phyloP scores from a whole-genome alignment of 2,888 invertebrate species.

The Drosophila subquinaria region DNA sequence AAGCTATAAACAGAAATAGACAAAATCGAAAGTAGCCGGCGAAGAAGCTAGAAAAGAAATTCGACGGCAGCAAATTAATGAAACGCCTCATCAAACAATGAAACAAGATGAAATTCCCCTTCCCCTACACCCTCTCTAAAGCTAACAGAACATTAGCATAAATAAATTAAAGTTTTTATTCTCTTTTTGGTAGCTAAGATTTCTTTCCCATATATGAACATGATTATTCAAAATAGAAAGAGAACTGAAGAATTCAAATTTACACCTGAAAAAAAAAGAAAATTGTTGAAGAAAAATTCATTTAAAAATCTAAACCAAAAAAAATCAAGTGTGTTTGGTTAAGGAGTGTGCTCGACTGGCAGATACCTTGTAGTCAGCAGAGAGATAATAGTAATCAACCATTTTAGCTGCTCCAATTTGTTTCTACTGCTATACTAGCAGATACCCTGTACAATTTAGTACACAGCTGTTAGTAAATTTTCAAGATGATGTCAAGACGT shows the following conservation, averaged over 20 bases:
- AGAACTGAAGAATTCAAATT: conserved; percentile 37
- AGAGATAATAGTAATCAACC: background rate
- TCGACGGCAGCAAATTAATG: conserved; percentile 50
- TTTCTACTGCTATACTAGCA: too few species aligned
- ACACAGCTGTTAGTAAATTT: background rate
- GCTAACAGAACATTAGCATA: conserved; percentile 57
- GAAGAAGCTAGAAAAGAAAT: conserved; percentile 42
- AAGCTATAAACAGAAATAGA: conserved; percentile 47
- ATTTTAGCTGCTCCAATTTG: too few species aligned
- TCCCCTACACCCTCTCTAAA: background rate
- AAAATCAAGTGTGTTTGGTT: background rate
- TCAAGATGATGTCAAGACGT: background rate
- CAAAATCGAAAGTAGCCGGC: conserved; percentile 56
- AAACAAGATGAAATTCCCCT: background rate
- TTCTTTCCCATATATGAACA: conserved; percentile 39
- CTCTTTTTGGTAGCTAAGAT: conserved; percentile 10
- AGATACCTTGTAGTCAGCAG: background rate
- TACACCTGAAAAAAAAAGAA: conserved; percentile 16
- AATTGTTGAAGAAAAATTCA: conserved; percentile 30
- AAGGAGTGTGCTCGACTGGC: background rate
- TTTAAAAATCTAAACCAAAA: conserved; percentile 3
- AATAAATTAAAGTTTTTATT: conserved; percentile 47
- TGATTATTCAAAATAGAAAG: conserved; percentile 47
- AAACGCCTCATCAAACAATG: conserved; percentile 42
- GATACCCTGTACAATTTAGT: background rate